These are phyloP conservation scores for Tipula unca DNA, from an alignment of 2,888 invertebrate species.

Conservation along the genomic window DNA sequence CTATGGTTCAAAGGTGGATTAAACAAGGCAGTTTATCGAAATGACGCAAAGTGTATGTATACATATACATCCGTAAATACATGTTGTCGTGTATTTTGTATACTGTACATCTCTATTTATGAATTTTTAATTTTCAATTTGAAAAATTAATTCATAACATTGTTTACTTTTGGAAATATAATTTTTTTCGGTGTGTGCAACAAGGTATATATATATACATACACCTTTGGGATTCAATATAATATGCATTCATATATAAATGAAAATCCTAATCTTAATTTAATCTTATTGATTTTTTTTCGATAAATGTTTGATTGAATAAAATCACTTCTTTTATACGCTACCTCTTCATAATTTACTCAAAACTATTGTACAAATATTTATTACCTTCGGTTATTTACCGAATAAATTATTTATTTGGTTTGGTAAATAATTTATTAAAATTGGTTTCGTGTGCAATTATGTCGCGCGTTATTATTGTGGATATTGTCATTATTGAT, in stretches of 20 bases:
- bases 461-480: not conserved
- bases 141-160: not conserved
- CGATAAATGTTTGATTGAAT: not conserved
- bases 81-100: no score
- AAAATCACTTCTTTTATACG: not conserved
- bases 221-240: not conserved
- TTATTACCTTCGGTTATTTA: not conserved
- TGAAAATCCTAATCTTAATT: not conserved
- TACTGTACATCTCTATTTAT: not conserved
- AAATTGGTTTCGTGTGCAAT: not conserved
- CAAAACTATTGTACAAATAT: not conserved
- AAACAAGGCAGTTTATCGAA: no score
- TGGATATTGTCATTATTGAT: not conserved
- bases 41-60: no score
- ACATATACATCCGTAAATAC: no score
- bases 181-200: not conserved
- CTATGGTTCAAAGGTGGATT: no score
- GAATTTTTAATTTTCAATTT: not conserved
- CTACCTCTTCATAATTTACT: not conserved
- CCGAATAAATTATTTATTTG: not conserved
- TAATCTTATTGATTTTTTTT: not conserved
- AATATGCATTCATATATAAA: not conserved
- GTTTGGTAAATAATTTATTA: not conserved
- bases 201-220: not conserved
- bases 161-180: not conserved